Base-by-base conservation (phyloP, 2,113 vertebrate genomes). In the Orcinus orca region DNA sequence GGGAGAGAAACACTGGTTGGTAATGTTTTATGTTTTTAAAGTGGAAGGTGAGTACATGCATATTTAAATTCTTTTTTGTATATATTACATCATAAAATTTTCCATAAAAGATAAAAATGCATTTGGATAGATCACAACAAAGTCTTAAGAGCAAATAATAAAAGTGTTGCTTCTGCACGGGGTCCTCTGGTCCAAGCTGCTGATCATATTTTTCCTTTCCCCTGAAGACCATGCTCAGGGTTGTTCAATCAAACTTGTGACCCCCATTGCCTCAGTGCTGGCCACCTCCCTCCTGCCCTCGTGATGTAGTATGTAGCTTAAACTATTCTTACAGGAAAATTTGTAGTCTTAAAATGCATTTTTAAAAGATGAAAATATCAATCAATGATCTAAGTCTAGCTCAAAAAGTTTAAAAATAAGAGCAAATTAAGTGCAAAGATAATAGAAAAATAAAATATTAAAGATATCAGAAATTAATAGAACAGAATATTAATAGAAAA, bases 1-100 rank as follows among this genome's bases (percentile, higher is more conserved):
- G 20, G 36, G 94, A 87, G 70, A 70, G 70, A 31, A 70, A 44
- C 12, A 26, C 67, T 47, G 31, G 53, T 65, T 41, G 18, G 33
- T 8, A 36, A 58, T 68, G 13, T 36, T 95, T 82, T 67, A 29
- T 58, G 44, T 68, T 85, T 82, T 94, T 94, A 55, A 97, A 90
- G 36, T 68, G 33, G 70, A 26, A 68, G 29, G 58, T 90, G 38
- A 67, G 47, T 23, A 70, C 33, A 13, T 73, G 41, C 33, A 36
- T 60, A 90, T 92, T 86, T 60, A 92, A 87, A 74, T 94, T 93
- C 9, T 1, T 44, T 87, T 96, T 81, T 90, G 18, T 41, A 33
- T 60, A 80, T 73, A 77, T 76, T 44, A 62, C 18, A 62, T 25
- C 13, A n/a, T 41, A 70, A 74, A 58, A 1, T 71, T 92, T 88